Evolutionary conservation across 2,888 invertebrate species (phyloP).

Genomic region (Sarcophaga caerulescens): DNA sequence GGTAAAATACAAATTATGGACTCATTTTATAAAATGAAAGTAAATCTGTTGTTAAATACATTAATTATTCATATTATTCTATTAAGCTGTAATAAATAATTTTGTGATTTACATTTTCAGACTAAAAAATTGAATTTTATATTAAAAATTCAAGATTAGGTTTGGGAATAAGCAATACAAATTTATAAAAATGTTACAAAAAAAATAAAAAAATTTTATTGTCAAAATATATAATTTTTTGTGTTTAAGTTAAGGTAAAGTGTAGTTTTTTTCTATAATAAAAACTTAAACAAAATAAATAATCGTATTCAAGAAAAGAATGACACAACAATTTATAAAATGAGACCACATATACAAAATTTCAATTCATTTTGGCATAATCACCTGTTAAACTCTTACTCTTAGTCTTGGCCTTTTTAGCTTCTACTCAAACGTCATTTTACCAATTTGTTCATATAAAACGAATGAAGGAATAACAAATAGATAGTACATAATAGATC

Average conservation of each 20-base stretch:
- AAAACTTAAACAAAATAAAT: too few relatives aligned
- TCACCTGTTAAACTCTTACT: conserved; percentile 96
- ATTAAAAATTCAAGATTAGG: too few relatives aligned
- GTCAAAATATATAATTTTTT: too few relatives aligned
- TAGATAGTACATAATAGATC: conserved; percentile 39
- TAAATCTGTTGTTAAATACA: neutral
- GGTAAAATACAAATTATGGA: conserved; percentile 14
- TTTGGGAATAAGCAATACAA: too few relatives aligned
- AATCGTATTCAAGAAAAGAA: too few relatives aligned
- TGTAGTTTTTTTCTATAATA: too few relatives aligned
- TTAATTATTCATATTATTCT: neutral
- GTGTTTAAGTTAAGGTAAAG: too few relatives aligned
- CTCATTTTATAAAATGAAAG: conserved; percentile 37
- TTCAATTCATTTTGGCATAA: conserved; percentile 73
- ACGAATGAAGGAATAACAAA: conserved; percentile 35
- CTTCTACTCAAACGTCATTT: conserved; percentile 84
- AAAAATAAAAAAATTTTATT: too few relatives aligned
- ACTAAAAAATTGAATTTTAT: too few relatives aligned
- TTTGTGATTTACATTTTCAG: neutral
- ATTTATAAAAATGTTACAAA: too few relatives aligned
- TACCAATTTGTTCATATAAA: conserved; percentile 51
- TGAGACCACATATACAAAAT: conserved; percentile 37
- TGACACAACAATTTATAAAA: conserved; percentile 24
- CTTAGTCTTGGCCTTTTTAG: conserved; percentile 94
- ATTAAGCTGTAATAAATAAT: neutral